A percentile compares a stretch with the other conserved stretches of the same genome.
These are phyloP conservation scores for Drosophila kambysellisi DNA, from an alignment of 2,888 invertebrate species.

Conservation along the genomic window DNA sequence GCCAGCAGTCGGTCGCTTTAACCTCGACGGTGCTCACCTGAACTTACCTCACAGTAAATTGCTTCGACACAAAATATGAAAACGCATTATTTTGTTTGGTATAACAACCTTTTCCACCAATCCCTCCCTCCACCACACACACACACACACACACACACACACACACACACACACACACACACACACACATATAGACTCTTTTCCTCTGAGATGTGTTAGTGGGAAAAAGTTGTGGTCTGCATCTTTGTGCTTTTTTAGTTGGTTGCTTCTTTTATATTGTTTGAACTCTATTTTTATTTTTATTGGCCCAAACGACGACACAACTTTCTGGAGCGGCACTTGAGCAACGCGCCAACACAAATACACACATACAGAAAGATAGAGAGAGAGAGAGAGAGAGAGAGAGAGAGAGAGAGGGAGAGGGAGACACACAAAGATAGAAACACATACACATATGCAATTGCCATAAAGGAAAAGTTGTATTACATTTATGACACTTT, in stretches of 20 bases:
- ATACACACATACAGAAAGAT: conserved; percentile 14
- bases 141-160: neutral
- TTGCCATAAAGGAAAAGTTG: conserved; percentile 74
- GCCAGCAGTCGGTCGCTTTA: conserved; percentile 21
- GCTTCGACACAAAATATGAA: conserved; percentile 57
- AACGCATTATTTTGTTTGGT: conserved; percentile 46
- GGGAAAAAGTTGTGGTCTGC: conserved; percentile 60
- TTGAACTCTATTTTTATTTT: conserved; percentile 74
- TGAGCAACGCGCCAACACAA: conserved; percentile 62
- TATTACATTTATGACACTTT: conserved; percentile 80
- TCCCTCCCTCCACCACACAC: neutral
- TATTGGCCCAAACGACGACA: conserved; percentile 65
- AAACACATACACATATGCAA: conserved; percentile 19
- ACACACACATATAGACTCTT: neutral
- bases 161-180: neutral
- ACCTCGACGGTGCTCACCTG: conserved; percentile 41
- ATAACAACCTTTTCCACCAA: neutral
- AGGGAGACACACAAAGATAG: conserved; percentile 6
- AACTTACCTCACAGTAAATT: conserved; percentile 54
- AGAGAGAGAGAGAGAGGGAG: neutral
- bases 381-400: neutral
- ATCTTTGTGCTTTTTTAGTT: conserved; percentile 44
- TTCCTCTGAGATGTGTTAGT: conserved; percentile 12
- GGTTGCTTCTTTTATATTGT: conserved; percentile 56
- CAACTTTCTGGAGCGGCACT: conserved; percentile 68